These are phyloP conservation scores for Cheilosia scutellata DNA, from an alignment of 2,888 invertebrate species.

Conservation along the genomic window DNA sequence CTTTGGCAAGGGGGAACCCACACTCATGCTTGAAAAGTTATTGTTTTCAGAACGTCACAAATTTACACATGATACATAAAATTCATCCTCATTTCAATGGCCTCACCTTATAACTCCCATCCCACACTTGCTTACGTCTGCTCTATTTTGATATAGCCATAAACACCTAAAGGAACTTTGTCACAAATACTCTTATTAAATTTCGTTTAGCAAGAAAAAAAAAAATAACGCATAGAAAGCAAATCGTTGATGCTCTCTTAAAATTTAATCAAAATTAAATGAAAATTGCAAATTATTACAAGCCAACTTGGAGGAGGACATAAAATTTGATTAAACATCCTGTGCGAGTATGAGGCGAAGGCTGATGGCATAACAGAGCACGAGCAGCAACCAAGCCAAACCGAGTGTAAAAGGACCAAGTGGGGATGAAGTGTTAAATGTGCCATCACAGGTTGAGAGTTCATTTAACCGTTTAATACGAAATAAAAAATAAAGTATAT, in stretches of 20 bases:
- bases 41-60: neutral
- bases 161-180: neutral
- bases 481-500: slow-evolving; percentile 48
- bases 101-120: slow-evolving; percentile 8
- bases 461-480: slow-evolving; percentile 70
- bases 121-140: neutral
- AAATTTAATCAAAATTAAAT: slow-evolving; percentile 76
- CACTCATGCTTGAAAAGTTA: neutral
- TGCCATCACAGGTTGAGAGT: slow-evolving; percentile 62
- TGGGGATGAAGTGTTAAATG: slow-evolving; percentile 65
- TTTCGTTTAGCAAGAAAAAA: slow-evolving; percentile 63
- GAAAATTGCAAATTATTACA: slow-evolving; percentile 76
- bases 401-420: slow-evolving; percentile 39
- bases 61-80: slow-evolving; percentile 23
- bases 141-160: neutral
- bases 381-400: slow-evolving; percentile 1
- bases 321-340: slow-evolving; percentile 75
- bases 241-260: slow-evolving; percentile 71
- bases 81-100: slow-evolving; percentile 16
- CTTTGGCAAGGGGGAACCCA: too few relatives aligned
- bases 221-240: slow-evolving; percentile 64
- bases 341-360: slow-evolving; percentile 25
- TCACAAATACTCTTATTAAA: slow-evolving; percentile 63
- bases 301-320: slow-evolving; percentile 61
- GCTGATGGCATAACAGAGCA: neutral